Evolutionary conservation across 2,797 vertebrate species (phyloP).

Genomic region (Pterois miles): DNA sequence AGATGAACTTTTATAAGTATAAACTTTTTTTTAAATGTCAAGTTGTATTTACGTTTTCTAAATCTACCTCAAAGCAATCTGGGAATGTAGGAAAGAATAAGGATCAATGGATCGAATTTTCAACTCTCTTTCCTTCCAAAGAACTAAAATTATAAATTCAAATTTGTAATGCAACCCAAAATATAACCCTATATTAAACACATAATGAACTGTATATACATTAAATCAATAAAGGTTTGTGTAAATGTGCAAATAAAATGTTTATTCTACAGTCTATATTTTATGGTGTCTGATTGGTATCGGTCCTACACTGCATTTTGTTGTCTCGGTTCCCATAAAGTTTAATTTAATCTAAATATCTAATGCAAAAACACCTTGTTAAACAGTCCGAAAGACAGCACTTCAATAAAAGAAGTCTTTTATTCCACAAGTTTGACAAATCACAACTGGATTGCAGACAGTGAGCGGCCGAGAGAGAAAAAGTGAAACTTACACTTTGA

Average conservation of each 20-base stretch:
- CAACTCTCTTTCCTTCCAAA: no score
- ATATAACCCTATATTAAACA: no score
- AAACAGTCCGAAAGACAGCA: background rate
- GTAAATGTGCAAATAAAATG: background rate
- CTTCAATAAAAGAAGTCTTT: conserved; percentile 35
- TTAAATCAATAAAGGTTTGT: background rate
- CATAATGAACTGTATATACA: no score
- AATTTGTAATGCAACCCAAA: no score
- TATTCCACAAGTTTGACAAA: conserved; percentile 49
- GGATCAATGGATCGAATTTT: no score
- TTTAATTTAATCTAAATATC: background rate
- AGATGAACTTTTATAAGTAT: no score
- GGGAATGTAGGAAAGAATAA: no score
- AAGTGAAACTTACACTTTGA: background rate
- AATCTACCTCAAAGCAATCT: no score
- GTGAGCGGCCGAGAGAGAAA: conserved; percentile 4
- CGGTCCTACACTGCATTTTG: no score
- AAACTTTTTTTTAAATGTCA: no score
- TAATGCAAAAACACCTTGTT: background rate
- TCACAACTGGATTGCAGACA: conserved; percentile 20
- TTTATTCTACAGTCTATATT: background rate
- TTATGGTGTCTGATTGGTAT: background rate
- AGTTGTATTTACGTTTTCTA: no score
- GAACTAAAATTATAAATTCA: no score
- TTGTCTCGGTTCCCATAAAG: background rate